Percentiles rank a stretch among this genome's conserved stretches.
phyloP scores from a whole-genome alignment of 37 sponge, comb jelly and placozoan species.

The Haliclona indistincta region DNA sequence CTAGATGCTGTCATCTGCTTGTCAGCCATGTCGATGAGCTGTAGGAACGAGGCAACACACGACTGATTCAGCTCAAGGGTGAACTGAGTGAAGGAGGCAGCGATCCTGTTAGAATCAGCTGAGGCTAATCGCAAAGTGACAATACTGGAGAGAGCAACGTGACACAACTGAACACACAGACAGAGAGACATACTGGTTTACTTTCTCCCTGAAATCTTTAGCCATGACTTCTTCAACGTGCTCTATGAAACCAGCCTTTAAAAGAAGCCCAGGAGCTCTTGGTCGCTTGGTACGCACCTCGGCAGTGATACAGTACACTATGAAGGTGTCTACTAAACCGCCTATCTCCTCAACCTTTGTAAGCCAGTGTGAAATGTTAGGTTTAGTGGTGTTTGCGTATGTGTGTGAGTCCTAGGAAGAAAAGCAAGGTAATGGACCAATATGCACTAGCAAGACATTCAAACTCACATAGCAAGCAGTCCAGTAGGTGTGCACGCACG shows the following conservation, averaged over 20 bases:
- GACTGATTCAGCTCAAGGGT: background rate
- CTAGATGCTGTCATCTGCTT: background rate
- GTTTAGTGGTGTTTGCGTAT: background rate
- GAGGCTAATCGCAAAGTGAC: conserved; percentile 43
- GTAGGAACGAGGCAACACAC: background rate
- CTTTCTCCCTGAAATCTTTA: conserved; percentile 35
- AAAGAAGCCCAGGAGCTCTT: background rate
- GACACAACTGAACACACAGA: background rate
- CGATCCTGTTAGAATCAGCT: conserved; percentile 28
- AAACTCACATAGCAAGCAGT: conserved; percentile 47
- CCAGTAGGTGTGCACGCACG: conserved; percentile 73
- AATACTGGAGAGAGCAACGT: conserved; percentile 17
- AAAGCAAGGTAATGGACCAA: background rate
- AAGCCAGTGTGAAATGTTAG: conserved; percentile 38
- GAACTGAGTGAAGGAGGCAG: conserved; percentile 34
- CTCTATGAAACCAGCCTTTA: background rate
- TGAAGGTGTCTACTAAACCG: conserved; percentile 6
- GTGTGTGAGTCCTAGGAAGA: background rate
- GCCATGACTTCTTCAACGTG: conserved; percentile 39
- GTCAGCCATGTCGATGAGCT: background rate
- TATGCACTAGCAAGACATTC: background rate
- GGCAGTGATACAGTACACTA: conserved; percentile 58
- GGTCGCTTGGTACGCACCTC: conserved; percentile 51
- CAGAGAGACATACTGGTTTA: conserved; percentile 1
- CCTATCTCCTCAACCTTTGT: conserved; percentile 8